Base-by-base conservation (phyloP, 1,140 invertebrate species). In the Aphelenchoides fujianensis region DNA sequence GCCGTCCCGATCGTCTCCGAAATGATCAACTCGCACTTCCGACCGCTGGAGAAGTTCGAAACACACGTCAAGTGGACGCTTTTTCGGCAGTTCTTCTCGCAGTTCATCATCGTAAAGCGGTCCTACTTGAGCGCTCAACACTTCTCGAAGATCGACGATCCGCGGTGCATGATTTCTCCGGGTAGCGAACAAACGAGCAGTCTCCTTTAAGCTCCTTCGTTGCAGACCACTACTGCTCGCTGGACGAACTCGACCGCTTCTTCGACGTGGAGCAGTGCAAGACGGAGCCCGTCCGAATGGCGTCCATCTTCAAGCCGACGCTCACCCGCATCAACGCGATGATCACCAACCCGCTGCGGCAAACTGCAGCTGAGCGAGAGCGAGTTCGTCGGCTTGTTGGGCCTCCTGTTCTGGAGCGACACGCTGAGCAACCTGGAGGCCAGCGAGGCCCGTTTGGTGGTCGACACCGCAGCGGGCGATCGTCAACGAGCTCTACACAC, bases 51-150 rank as follows among this genome's bases (percentile, higher is more conserved):
- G 7, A 16, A 5, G 12, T 64, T 35, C 16, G 9, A 3, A 23
- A 61, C 35, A 28, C 63, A 3, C 16, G 23, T 48, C 28, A 70
- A 70, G 52, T 74, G 73, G 73, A 3, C 74, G 2, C 9, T 74
- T 36, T 34, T 74, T 32, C 76, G 74, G 27, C 76, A 74, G 9
- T 74, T 74, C 36, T 72, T 77, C 30, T 77, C 30, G 55, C 73
- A 70, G 12, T 74, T 74, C 57, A 19, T 75, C 2, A 41, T 71
- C 1, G 37, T 68, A 36, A 35, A 72, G 27, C 41, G 73, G 1
- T 19, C 31, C 7, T 52, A 48, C 27, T 27, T 31, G 23, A 57
- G 64, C 16, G 27, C 54, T 12, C 48, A 63, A 31, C 34, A 57
- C 7, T 74, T 74, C 53, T 55, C 73, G 0, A 32, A 72, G 27